These are phyloP conservation scores for Nyctereutes procyonoides DNA, from an alignment of 2,113 vertebrate species.

Conservation along the genomic window DNA sequence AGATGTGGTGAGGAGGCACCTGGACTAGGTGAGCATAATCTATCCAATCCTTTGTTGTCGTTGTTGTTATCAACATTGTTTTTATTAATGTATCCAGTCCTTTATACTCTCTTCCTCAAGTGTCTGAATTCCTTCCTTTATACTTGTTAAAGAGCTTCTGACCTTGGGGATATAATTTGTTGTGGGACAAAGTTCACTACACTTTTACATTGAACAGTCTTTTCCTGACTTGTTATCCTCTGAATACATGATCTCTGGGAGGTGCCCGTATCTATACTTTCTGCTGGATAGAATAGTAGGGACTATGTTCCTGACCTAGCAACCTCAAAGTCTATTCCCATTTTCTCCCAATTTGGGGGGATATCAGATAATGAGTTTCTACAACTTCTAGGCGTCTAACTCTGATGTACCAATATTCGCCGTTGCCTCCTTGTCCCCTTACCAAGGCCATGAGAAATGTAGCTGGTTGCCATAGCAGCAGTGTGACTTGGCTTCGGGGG, in stretches of 20 bases:
- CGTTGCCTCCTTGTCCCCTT: not conserved
- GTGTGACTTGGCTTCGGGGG: not conserved
- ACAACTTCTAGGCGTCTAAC: not conserved
- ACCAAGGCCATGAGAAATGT: not conserved
- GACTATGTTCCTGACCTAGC: not conserved
- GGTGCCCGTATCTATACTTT: not conserved
- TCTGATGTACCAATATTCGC: not conserved
- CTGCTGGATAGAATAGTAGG: not conserved
- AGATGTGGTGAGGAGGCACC: not conserved
- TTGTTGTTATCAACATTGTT: too few relatives aligned
- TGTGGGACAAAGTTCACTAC: not conserved
- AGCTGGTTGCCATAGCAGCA: not conserved
- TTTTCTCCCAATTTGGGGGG: not conserved
- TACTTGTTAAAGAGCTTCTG: not conserved
- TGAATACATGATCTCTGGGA: not conserved
- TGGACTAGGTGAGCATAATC: not conserved
- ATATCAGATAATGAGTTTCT: not conserved
- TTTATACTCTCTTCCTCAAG: not conserved
- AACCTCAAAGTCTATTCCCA: not conserved
- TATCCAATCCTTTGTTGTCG: not conserved
- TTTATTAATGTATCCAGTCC: not conserved
- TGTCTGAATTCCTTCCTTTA: not conserved
- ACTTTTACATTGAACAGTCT: not conserved
- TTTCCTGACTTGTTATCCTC: not conserved
- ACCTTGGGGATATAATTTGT: not conserved